Percentiles rank a stretch among this genome's conserved stretches.
Conservation (phyloP, 1,140 invertebrate genomes). For the Pachyrhynchus sulphureomaculatus region DNA sequence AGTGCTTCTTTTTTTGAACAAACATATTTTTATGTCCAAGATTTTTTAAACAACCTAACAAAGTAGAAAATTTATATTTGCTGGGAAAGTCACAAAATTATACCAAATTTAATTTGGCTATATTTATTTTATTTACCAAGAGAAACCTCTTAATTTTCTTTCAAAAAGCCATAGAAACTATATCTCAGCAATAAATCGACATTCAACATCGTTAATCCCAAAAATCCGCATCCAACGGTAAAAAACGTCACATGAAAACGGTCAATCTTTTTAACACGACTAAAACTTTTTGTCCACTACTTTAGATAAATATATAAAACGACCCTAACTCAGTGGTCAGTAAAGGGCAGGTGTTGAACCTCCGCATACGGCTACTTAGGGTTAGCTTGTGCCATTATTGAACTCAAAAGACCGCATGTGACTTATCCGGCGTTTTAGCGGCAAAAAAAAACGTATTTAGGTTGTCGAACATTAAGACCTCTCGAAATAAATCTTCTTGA, state of each 20-base stretch:
- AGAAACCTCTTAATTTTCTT: too few species aligned
- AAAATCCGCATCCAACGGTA: constrained; percentile 9
- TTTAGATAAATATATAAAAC: constrained; percentile 17
- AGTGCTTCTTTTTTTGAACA: too few species aligned
- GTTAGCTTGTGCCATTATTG: constrained; percentile 20
- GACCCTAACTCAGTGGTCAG: constrained; percentile 12
- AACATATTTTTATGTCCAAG: too few species aligned
- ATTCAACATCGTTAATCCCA: constrained; percentile 10
- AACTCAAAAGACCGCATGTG: constrained; percentile 29
- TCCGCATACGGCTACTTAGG: constrained; percentile 25
- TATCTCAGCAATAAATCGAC: constrained; percentile 9
- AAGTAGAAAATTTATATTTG: too few species aligned
- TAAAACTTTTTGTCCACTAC: constrained; percentile 22
- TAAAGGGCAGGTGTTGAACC: constrained; percentile 24
- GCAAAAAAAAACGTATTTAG: constrained; percentile 24
- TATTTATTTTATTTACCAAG: too few species aligned
- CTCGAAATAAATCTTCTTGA: constrained; percentile 15
- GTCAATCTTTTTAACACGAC: constrained; percentile 19
- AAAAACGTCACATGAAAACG: not conserved
- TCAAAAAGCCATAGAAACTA: not conserved
- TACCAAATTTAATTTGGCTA: too few species aligned
- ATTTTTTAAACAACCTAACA: too few species aligned
- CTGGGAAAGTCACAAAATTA: too few species aligned
- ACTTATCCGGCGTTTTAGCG: constrained; percentile 30
- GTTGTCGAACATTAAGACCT: constrained; percentile 12